These are phyloP conservation scores for Drosophila birchii DNA, from an alignment of 2,888 invertebrate species.

Conservation along the genomic window DNA sequence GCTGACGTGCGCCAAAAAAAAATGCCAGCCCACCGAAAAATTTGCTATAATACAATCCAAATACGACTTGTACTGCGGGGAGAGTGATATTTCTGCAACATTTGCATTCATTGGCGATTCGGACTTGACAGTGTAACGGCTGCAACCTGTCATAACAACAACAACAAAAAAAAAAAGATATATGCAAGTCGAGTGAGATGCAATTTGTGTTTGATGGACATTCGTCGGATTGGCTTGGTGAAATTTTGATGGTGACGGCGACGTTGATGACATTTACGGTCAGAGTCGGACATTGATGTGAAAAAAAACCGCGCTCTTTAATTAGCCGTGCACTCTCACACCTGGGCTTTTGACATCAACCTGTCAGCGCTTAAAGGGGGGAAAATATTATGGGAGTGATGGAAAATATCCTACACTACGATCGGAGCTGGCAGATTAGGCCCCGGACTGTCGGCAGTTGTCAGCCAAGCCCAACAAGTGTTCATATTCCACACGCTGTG, in stretches of 20 bases:
- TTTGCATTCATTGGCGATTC: constrained; percentile 44
- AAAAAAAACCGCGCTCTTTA: constrained; percentile 35
- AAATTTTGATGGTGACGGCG: constrained; percentile 44
- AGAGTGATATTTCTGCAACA: constrained; percentile 29
- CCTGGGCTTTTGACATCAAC: constrained; percentile 8
- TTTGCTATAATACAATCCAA: constrained; percentile 60
- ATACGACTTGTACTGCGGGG: constrained; percentile 45
- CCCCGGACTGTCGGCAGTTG: constrained; percentile 43
- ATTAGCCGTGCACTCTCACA: constrained; percentile 30
- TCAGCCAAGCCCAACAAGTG: constrained; percentile 45
- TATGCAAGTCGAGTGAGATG: constrained; percentile 5
- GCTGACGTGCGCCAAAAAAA: constrained; percentile 59
- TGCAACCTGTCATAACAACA: constrained; percentile 69
- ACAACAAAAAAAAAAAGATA: neutral
- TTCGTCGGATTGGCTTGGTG: constrained; percentile 39
- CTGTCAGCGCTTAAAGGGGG: constrained; percentile 27
- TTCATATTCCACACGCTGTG: constrained; percentile 28
- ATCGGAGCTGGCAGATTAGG: constrained; percentile 43
- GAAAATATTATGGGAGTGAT: constrained; percentile 15
- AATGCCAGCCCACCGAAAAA: constrained; percentile 44
- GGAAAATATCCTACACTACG: constrained; percentile 29
- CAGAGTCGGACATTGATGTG: constrained; percentile 32
- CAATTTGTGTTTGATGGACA: constrained; percentile 39
- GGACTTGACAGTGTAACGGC: constrained; percentile 60
- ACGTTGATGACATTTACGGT: constrained; percentile 40